Percentiles rank a stretch among this genome's conserved stretches.
Conservation (phyloP, 2,888 invertebrate species). For the Synergus itoensis region DNA sequence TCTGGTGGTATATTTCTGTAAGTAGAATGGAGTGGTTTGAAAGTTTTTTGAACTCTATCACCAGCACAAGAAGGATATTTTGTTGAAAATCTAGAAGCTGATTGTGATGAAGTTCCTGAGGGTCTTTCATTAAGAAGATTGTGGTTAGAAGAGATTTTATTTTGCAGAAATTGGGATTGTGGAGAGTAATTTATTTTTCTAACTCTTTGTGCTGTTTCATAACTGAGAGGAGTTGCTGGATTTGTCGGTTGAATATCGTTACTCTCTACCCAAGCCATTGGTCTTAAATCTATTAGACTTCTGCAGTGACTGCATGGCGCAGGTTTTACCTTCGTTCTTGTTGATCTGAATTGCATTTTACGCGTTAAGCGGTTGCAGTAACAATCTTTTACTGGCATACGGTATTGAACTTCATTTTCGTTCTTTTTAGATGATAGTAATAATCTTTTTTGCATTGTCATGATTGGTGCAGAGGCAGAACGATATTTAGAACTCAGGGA, state of each 20-base stretch:
- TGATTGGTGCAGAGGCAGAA: conserved; percentile 43
- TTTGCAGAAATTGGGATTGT: conserved; percentile 67
- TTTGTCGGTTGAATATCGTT: conserved; percentile 10
- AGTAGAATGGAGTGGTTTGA: neutral
- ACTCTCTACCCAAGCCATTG: conserved; percentile 13
- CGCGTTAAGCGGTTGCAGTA: conserved; percentile 62
- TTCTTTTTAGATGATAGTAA: conserved; percentile 62
- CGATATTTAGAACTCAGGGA: conserved; percentile 11
- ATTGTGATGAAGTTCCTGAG: neutral
- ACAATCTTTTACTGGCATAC: conserved; percentile 67
- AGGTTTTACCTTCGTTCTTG: conserved; percentile 51
- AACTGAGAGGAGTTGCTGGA: conserved; percentile 57
- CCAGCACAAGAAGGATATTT: conserved; percentile 20
- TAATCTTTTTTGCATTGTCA: conserved; percentile 57
- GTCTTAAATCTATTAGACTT: conserved; percentile 49
- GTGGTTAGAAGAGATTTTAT: conserved; percentile 48
- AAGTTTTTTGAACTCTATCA: conserved; percentile 15
- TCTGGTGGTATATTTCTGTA: neutral
- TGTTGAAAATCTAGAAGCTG: neutral
- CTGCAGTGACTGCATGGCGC: conserved; percentile 53
- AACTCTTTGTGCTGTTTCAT: conserved; percentile 63
- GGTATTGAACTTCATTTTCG: conserved; percentile 45
- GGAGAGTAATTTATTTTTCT: conserved; percentile 66
- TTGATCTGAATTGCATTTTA: conserved; percentile 53
- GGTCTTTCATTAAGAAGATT: neutral